Evolutionary conservation across 2,888 invertebrate species (phyloP).

Genomic region (Hydroisotoma schaefferi): DNA sequence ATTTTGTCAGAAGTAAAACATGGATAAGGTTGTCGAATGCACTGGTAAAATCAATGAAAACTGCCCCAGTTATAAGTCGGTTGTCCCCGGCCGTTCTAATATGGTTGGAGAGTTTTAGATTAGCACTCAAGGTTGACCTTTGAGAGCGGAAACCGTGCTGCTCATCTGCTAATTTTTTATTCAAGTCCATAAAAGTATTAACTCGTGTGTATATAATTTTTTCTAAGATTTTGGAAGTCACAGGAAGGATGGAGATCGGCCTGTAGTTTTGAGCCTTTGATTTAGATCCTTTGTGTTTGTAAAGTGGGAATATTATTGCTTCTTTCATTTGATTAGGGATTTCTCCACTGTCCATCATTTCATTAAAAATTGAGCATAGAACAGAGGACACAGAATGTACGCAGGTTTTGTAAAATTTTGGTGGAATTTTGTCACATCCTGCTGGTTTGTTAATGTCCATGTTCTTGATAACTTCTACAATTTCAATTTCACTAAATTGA

Average conservation of each 20-base stretch:
- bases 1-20: neutral
- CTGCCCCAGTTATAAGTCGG: neutral
- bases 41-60: slow-evolving; percentile 11
- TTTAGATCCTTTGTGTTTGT: slow-evolving; percentile 13
- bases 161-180: neutral
- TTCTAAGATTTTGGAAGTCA: slow-evolving; percentile 8
- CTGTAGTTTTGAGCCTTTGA: neutral
- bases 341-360: neutral
- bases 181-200: neutral
- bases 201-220: neutral
- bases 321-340: slow-evolving; percentile 5
- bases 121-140: slow-evolving; percentile 18
- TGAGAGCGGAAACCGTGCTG: slow-evolving; percentile 14
- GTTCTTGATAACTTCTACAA: neutral
- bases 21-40: neutral
- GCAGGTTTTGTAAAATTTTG: slow-evolving; percentile 14
- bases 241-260: slow-evolving; percentile 7
- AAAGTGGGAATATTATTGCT: slow-evolving; percentile 8
- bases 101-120: slow-evolving; percentile 8
- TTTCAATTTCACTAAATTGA: neutral
- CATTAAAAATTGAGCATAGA: slow-evolving; percentile 7
- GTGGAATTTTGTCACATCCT: slow-evolving; percentile 8
- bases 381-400: neutral
- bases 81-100: slow-evolving; percentile 9
- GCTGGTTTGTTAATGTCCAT: slow-evolving; percentile 12